Conservation (phyloP, 2,888 invertebrate species). For the Ophioninae sp. region DNA sequence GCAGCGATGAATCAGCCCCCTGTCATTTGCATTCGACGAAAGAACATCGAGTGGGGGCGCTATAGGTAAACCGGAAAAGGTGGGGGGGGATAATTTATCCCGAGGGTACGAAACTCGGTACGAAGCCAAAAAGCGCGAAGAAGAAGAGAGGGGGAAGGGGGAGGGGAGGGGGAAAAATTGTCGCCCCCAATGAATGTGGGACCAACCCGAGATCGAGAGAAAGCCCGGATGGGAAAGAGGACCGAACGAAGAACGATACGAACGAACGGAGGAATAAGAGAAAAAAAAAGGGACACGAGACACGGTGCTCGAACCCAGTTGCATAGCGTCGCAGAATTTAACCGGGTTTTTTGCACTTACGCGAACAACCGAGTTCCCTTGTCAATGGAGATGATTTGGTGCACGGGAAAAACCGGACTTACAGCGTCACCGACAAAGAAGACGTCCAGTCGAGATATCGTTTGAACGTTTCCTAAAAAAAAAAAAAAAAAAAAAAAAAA, state of each 20-base stretch:
- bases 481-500: constrained; percentile 14
- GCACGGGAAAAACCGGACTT: constrained; percentile 75
- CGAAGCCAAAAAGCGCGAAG: constrained; percentile 53
- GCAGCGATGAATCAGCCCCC: constrained; percentile 76
- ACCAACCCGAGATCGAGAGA: constrained; percentile 16
- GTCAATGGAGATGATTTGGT: constrained; percentile 78
- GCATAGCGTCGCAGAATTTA: constrained; percentile 73
- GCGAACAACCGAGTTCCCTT: constrained; percentile 68
- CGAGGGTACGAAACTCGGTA: constrained; percentile 8
- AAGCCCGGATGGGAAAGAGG: constrained; percentile 9
- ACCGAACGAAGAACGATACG: constrained; percentile 22
- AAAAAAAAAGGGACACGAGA: constrained; percentile 46
- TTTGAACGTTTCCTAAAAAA: neutral
- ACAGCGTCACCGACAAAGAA: constrained; percentile 59
- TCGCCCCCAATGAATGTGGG: constrained; percentile 14
- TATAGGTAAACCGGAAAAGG: constrained; percentile 30
- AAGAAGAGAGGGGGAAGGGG: neutral
- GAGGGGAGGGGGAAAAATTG: constrained; percentile 54
- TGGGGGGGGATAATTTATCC: constrained; percentile 13
- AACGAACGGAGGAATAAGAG: constrained; percentile 17
- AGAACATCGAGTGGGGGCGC: constrained; percentile 29
- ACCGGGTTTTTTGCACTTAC: constrained; percentile 75
- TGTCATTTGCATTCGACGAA: constrained; percentile 76
- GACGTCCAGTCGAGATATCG: neutral
- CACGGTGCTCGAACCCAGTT: constrained; percentile 31